phyloP scores from a whole-genome alignment of 2,113 vertebrate genomes.

The Petrocephalus zakoni region DNA sequence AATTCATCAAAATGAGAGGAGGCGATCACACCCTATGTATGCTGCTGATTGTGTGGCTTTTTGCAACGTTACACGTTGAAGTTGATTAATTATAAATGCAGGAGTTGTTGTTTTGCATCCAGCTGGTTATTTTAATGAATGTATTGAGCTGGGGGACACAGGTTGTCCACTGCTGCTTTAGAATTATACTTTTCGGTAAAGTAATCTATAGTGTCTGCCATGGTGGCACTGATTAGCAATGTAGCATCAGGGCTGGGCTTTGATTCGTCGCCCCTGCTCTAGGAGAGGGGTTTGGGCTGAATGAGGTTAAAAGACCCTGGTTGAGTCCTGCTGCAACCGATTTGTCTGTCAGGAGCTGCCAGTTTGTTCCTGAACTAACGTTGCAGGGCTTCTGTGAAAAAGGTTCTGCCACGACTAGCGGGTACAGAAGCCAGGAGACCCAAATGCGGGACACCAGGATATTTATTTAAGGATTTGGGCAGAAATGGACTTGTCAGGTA shows the following conservation, averaged over 20 bases:
- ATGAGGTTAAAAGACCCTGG: neutral
- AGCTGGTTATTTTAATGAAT: neutral
- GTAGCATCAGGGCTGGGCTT: neutral
- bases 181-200: neutral
- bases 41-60: neutral
- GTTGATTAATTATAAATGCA: neutral
- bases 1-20: neutral
- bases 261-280: neutral
- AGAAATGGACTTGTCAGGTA: no score
- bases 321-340: neutral
- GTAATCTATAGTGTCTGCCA: neutral
- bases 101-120: neutral
- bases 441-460: no score
- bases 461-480: no score
- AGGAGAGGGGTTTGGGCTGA: neutral
- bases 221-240: neutral
- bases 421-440: no score
- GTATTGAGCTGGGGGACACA: neutral
- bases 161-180: neutral
- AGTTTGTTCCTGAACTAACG: neutral
- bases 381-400: neutral
- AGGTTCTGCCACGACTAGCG: neutral
- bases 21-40: neutral
- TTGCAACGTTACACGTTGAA: neutral
- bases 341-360: neutral